Evolutionary conservation across 2,797 vertebrate genomes (phyloP).

Genomic region (Notolepis coatsorum): DNA sequence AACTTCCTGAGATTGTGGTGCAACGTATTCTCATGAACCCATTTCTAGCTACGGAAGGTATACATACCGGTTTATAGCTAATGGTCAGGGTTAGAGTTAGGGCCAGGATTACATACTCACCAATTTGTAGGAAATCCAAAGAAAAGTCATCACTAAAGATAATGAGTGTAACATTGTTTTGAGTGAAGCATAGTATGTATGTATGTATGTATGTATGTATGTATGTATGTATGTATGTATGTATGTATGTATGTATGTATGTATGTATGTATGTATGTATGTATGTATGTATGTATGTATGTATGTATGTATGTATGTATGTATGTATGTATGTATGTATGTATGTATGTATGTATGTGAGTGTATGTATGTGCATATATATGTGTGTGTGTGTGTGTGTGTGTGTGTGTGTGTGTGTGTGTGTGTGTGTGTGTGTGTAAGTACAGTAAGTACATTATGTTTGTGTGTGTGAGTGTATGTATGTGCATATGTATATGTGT

Average conservation of each 20-base stretch:
- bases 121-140: too few species aligned
- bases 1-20: too few species aligned
- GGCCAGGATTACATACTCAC: too few species aligned
- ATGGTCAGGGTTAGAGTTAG: too few species aligned
- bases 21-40: too few species aligned
- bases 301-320: conserved; percentile 24
- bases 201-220: conserved; percentile 15
- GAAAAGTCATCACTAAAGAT: too few species aligned
- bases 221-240: not conserved
- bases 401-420: conserved; percentile 58
- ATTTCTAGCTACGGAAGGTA: too few species aligned
- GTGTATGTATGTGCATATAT: conserved; percentile 21
- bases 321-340: conserved; percentile 23
- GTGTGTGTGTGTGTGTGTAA: conserved; percentile 53
- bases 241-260: not conserved
- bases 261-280: not conserved
- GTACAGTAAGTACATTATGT: conserved; percentile 69
- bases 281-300: conserved; percentile 9
- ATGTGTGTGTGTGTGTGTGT: conserved; percentile 25
- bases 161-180: too few species aligned
- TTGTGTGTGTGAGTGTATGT: conserved; percentile 53
- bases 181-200: too few species aligned
- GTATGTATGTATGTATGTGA: not conserved
- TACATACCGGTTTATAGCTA: too few species aligned
- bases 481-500: conserved; percentile 31